Base-by-base conservation (phyloP, 2,113 vertebrate genomes). In the Tetrax tetrax region DNA sequence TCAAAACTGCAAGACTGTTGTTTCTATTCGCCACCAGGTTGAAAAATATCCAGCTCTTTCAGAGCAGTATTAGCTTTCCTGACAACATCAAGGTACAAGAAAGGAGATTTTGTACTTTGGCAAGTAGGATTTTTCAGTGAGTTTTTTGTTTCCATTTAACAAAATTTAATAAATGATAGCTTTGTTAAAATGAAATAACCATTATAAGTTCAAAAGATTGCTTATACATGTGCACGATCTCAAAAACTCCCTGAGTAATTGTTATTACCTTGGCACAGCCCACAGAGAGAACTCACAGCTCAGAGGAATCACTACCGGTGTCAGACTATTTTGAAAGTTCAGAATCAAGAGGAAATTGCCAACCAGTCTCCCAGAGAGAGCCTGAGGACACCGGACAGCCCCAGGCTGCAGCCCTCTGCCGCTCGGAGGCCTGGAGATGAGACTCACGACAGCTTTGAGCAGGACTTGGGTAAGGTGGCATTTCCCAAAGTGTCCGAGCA, bases 391-490 rank as follows among this genome's bases (percentile, higher is more conserved):
- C 23, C 6, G 4, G 23, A n/a, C 38, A 57, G 66, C 71, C 66
- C 14, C 51, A 31, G 8, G 12, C 33, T 59, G 17, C 91, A 91
- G 60, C 79, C 57, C 25, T 27, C 23, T 21, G 51, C 53, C 9
- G 0, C 83, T 28, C 74, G 6, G 51, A 61, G 75, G 50, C 8
- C 63, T 9, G 50, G n/a, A 47, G 41, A 50, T 18, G 57, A 27
- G 51, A 60, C 47, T 27, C 38, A 17, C 4, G 2, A 31, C 4
- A 0, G 60, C 81, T 56, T 31, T 16, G 35, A 93, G 70, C 59
- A 35, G 37, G 13, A 86, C 45, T 19, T 56, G 6, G 96, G 96
- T 97, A 97, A 97, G 96, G 31, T 74, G 80, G 50, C 61, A 11
- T 65, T 79, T 59, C 80, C 85, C 27, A 1, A 5, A 19, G 53